A percentile compares a stretch with the other conserved stretches of the same genome.
These are phyloP conservation scores for Adelosebastes latens DNA, from an alignment of 2,797 vertebrate species.

Conservation along the genomic window DNA sequence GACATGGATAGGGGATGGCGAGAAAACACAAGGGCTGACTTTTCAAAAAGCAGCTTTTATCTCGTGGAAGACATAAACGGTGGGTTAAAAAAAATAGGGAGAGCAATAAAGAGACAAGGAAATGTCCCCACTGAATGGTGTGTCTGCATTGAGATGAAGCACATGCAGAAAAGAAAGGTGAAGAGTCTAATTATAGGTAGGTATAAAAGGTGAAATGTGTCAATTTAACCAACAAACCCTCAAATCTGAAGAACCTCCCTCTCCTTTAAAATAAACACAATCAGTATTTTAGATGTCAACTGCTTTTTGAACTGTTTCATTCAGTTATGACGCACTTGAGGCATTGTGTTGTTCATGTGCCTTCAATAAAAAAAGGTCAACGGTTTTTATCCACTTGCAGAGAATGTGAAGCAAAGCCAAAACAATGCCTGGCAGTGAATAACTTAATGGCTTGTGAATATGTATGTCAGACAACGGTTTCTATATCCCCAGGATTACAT, in stretches of 20 bases:
- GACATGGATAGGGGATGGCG: constrained; percentile 19
- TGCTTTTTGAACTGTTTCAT: constrained; percentile 21
- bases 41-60: constrained; percentile 40
- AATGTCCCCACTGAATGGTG: background rate
- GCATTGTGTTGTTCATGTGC: constrained; percentile 5
- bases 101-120: background rate
- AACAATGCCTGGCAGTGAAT: background rate
- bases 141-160: constrained; percentile 12
- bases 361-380: constrained; percentile 9
- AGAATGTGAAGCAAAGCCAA: background rate
- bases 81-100: constrained; percentile 15
- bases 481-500: constrained; percentile 28
- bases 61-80: constrained; percentile 21
- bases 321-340: constrained; percentile 17
- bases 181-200: constrained; percentile 10
- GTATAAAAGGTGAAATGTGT: constrained; percentile 7
- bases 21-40: constrained; percentile 17
- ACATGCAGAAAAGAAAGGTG: background rate
- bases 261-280: constrained; percentile 9
- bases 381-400: background rate
- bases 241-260: background rate
- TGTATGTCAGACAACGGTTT: constrained; percentile 20
- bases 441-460: constrained; percentile 27
- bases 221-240: constrained; percentile 12
- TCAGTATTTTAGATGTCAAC: background rate